Percentiles rank a stretch among this genome's conserved stretches.
phyloP scores from a whole-genome alignment of 2,797 vertebrate species.

The Pangasius krempfi region DNA sequence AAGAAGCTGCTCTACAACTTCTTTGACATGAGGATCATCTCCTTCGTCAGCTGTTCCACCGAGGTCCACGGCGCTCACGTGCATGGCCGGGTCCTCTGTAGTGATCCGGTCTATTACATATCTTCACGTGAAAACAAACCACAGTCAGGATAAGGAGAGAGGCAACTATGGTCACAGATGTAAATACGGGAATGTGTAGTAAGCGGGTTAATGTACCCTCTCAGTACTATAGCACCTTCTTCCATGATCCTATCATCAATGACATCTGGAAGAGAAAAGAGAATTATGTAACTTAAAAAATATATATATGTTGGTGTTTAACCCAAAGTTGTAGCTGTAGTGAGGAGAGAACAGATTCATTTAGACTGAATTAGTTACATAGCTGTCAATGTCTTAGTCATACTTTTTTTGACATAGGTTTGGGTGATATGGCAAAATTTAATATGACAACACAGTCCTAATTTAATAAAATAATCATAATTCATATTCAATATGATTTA shows the following conservation, averaged over 20 bases:
- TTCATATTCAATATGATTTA: background rate
- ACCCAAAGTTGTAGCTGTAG: background rate
- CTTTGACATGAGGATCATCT: slow-evolving; percentile 72
- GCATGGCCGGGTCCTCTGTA: slow-evolving; percentile 61
- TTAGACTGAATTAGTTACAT: background rate
- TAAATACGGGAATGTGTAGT: background rate
- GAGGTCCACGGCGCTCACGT: slow-evolving; percentile 67
- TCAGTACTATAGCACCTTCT: slow-evolving; percentile 71
- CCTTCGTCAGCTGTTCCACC: slow-evolving; percentile 71
- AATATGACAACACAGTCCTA: background rate
- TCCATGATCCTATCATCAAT: slow-evolving; percentile 74
- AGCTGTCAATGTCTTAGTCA: background rate
- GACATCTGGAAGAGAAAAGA: slow-evolving; percentile 66
- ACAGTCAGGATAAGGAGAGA: background rate
- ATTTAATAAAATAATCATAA: background rate
- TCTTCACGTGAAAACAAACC: slow-evolving; percentile 56
- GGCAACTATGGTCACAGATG: background rate
- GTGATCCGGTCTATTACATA: slow-evolving; percentile 71
- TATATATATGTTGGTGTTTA: background rate
- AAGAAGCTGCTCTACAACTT: slow-evolving; percentile 73
- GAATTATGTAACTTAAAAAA: background rate
- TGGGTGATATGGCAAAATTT: background rate
- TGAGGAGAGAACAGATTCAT: background rate
- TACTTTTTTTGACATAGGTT: background rate
- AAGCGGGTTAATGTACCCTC: slow-evolving; percentile 63